Percentiles rank a stretch among this genome's conserved stretches.
Conservation (phyloP, 1,140 invertebrate species). For the Geopemphigus sp. region DNA sequence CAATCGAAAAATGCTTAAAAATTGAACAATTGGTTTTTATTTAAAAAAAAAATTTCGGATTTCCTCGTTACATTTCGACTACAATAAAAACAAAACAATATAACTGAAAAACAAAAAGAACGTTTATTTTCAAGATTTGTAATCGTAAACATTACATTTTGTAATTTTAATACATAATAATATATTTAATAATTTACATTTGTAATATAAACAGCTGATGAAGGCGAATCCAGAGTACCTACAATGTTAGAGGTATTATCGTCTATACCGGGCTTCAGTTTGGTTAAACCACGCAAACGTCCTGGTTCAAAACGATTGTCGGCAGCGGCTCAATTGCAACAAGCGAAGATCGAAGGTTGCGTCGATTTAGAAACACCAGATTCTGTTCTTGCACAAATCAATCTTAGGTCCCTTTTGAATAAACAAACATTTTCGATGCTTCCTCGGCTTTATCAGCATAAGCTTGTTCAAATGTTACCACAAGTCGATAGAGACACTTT, state of each 20-base stretch:
- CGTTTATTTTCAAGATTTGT: too few species aligned
- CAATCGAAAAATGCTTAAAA: too few species aligned
- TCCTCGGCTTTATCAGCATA: slow-evolving; percentile 86
- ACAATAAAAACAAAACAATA: too few species aligned
- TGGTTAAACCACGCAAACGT: slow-evolving; percentile 73
- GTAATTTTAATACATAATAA: too few species aligned
- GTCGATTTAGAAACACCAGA: slow-evolving; percentile 96
- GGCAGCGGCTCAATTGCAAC: slow-evolving; percentile 86
- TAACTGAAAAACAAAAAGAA: too few species aligned
- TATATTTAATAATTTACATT: background rate
- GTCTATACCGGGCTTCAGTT: slow-evolving; percentile 83
- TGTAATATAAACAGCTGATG: slow-evolving; percentile 45
- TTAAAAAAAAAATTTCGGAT: too few species aligned
- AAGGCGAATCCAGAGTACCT: slow-evolving; percentile 53
- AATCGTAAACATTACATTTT: too few species aligned
- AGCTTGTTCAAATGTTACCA: slow-evolving; percentile 85
- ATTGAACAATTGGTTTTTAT: too few species aligned
- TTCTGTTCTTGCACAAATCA: slow-evolving; percentile 89
- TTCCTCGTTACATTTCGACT: too few species aligned
- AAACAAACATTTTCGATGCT: slow-evolving; percentile 87
- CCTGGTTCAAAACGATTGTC: slow-evolving; percentile 66
- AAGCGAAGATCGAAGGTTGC: slow-evolving; percentile 84
- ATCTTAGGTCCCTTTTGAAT: slow-evolving; percentile 81
- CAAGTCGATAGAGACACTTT: slow-evolving; percentile 72
- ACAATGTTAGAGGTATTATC: slow-evolving; percentile 85